A percentile compares a stretch with the other conserved stretches of the same genome.
phyloP scores from a whole-genome alignment of 2,113 vertebrate genomes.

The Hemibagrus wyckioides region DNA sequence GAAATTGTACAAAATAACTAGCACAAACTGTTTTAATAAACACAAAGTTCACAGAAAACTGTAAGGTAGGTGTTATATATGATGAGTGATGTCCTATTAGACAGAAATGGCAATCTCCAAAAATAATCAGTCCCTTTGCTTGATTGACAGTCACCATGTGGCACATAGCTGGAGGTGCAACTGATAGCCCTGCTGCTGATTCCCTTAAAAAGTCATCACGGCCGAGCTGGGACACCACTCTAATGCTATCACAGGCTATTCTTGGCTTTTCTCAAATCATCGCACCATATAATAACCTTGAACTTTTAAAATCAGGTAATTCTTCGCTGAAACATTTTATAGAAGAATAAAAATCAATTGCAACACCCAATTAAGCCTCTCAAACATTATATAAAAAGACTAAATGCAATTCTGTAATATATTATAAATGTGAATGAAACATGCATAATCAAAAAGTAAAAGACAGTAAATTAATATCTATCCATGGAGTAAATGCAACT shows the following conservation, averaged over 20 bases:
- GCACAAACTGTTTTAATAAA: background rate
- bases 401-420: slow-evolving; percentile 19
- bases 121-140: slow-evolving; percentile 76
- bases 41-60: background rate
- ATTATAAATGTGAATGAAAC: background rate
- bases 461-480: slow-evolving; percentile 10
- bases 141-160: slow-evolving; percentile 98
- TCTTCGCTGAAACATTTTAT: slow-evolving; percentile 12
- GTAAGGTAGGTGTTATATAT: slow-evolving; percentile 42
- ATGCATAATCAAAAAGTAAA: slow-evolving; percentile 21
- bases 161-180: slow-evolving; percentile 83
- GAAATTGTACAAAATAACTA: background rate
- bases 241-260: slow-evolving; percentile 87
- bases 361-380: slow-evolving; percentile 12
- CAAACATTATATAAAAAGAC: slow-evolving; percentile 10
- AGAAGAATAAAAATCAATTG: background rate
- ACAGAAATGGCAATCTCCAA: slow-evolving; percentile 84
- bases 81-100: slow-evolving; percentile 69
- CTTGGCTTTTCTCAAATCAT: slow-evolving; percentile 77
- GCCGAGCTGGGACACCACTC: slow-evolving; percentile 78
- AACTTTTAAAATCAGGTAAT: slow-evolving; percentile 60
- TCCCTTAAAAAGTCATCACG: slow-evolving; percentile 91
- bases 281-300: slow-evolving; percentile 77
- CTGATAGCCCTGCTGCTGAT: slow-evolving; percentile 82
- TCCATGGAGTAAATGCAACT: slow-evolving; percentile 65